A percentile compares a stretch with the other conserved stretches of the same genome.
Conservation (phyloP, 2,797 vertebrate species). For the Cynopterus sphinx region DNA sequence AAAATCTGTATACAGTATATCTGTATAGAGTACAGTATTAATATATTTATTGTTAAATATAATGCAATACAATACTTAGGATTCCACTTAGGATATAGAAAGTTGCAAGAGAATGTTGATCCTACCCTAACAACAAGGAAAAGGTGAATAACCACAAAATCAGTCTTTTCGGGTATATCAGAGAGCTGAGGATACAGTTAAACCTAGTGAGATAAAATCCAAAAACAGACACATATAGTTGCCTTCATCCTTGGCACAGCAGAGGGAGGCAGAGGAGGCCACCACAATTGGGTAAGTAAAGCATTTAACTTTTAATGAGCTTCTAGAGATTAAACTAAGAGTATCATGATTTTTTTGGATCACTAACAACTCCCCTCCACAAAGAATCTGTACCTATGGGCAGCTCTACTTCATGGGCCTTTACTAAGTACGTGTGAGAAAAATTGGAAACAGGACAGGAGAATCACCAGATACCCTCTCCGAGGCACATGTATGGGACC, state of each 20-base stretch:
- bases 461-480: background rate
- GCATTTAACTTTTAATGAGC: background rate
- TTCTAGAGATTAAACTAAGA: background rate
- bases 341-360: background rate
- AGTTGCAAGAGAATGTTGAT: background rate
- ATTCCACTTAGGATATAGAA: background rate
- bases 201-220: conserved; percentile 1
- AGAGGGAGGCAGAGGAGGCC: background rate
- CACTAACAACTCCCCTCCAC: background rate
- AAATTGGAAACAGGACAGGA: background rate
- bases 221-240: background rate
- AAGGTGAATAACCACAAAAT: background rate
- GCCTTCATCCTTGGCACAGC: background rate
- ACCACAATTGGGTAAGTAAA: background rate
- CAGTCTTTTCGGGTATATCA: background rate
- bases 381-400: background rate
- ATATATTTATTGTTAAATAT: too few relatives aligned
- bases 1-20: background rate
- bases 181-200: background rate
- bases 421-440: background rate
- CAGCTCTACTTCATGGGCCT: background rate
- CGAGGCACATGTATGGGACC: background rate
- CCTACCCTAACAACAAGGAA: background rate
- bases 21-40: too few relatives aligned
- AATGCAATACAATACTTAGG: background rate